Evolutionary conservation across 2,888 invertebrate genomes (phyloP), one percentile per base, ranked within the genome.

Genomic region (Melinaea menophilus): DNA sequence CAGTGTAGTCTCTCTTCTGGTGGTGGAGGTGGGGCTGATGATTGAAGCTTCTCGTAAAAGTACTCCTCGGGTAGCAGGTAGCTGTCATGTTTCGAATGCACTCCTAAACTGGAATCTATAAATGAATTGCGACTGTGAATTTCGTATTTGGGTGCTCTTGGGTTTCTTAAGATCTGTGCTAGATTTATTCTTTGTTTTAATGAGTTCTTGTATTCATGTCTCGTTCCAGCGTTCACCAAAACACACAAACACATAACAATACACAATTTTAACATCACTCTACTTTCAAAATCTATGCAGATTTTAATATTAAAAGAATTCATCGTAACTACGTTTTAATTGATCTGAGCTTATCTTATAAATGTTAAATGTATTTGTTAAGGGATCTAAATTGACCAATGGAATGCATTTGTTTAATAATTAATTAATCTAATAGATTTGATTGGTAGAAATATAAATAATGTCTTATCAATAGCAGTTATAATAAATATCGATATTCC

Each of bases 401-500:
- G 55, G 46, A 22, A 61, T 41, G 35, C 33, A 22, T 37, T 55
- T 33, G n/a, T 58, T 57, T 48, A 48, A 47, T 41, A 37, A 61
- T 61, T 41, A 31, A 64, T 47, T 55, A 46, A 22, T 46, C 47
- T 58, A 47, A 55, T 64, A 3, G 45, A 58, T 47, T 33, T 33
- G 61, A 61, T 64, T 61, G 64, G 64, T 64, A 60, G 64, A 64
- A 64, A 35, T 33, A n/a, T 31, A 13, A 48, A 11, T 48, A 51
- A 31, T 57, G 9, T 48, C 33, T 64, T 64, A 61, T 64, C 61
- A 37, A 9, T 51, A 31, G 31, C 7, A 13, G 12, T 48, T 48
- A 22, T n/a, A n/a, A 48, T 37, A 2, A 5, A 48, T 13, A 22
- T 5, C 12, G n/a, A 13, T 13, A 7, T 48, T 48, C 48, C 48